Conservation (phyloP, 1,140 invertebrate species). For the Chrysomallon squamiferum region DNA sequence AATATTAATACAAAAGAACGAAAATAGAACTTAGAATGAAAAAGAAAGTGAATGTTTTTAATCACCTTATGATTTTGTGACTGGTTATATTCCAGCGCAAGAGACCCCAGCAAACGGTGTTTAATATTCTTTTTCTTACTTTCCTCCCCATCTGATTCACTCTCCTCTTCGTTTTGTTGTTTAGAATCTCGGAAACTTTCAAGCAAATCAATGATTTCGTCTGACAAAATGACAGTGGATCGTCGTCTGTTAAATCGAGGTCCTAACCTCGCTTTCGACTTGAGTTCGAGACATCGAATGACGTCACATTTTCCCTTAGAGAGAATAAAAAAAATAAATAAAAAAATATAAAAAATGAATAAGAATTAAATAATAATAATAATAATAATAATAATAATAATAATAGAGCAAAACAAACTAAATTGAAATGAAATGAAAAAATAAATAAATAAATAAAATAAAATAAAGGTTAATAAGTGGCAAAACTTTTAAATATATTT, state of each 20-base stretch:
- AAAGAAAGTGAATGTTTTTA: not conserved
- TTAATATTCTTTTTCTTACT: not conserved
- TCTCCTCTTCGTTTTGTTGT: not conserved
- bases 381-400: too few relatives aligned
- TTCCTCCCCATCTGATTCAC: not conserved
- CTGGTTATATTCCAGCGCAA: not conserved
- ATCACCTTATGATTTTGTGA: constrained; percentile 12
- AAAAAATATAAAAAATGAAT: too few relatives aligned
- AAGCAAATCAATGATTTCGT: constrained; percentile 31
- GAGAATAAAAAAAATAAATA: not conserved
- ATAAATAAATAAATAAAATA: too few relatives aligned
- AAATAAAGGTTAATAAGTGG: too few relatives aligned
- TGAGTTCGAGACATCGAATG: constrained; percentile 29
- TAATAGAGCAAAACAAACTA: too few relatives aligned
- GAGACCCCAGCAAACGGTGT: not conserved
- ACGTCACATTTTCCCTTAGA: constrained; percentile 43
- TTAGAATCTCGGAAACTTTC: not conserved
- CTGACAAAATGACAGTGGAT: constrained; percentile 25
- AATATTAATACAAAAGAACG: too few relatives aligned
- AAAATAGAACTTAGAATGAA: too few relatives aligned
- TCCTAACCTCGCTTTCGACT: constrained; percentile 1
- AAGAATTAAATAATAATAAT: too few relatives aligned
- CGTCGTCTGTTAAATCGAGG: constrained; percentile 5
- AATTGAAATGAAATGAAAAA: too few relatives aligned
- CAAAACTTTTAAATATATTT: too few relatives aligned